These are phyloP conservation scores for Stenurella melanura DNA, from an alignment of 2,888 invertebrate genomes.

Conservation along the genomic window DNA sequence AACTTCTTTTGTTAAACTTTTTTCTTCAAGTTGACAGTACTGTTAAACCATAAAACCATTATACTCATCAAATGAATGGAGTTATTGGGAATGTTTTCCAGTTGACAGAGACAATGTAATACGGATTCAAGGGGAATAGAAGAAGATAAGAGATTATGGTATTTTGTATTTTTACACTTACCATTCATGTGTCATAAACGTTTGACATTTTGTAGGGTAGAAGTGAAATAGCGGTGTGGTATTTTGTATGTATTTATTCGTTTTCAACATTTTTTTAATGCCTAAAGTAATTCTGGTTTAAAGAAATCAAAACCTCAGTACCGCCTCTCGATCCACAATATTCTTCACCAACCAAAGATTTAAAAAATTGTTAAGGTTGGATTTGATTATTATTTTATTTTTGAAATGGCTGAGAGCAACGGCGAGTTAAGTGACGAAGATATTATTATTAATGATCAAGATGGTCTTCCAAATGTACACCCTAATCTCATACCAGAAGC, in stretches of 20 bases:
- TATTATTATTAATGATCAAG: constrained; percentile 89
- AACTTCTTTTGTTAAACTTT: no score
- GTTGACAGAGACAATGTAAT: background rate
- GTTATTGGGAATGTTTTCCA: no score
- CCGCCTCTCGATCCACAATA: background rate
- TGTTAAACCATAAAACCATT: background rate
- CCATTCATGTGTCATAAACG: background rate
- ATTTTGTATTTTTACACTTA: background rate
- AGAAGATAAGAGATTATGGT: background rate
- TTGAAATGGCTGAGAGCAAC: constrained; percentile 66
- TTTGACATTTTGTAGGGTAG: constrained; percentile 29
- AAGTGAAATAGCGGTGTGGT: constrained; percentile 10
- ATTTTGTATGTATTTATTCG: constrained; percentile 7
- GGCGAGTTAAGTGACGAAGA: constrained; percentile 77
- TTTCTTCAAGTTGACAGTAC: background rate
- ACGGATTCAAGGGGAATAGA: background rate
- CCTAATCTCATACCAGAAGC: constrained; percentile 84
- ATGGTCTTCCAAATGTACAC: constrained; percentile 90
- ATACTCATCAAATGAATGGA: background rate
- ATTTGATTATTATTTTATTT: constrained; percentile 8
- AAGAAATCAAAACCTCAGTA: background rate
- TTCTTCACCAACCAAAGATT: background rate
- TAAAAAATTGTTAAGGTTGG: background rate
- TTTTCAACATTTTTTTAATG: background rate
- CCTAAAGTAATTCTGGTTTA: background rate